Evolutionary conservation across 2,797 vertebrate genomes (phyloP).

Genomic region (Helicolenus hilgendorfi): DNA sequence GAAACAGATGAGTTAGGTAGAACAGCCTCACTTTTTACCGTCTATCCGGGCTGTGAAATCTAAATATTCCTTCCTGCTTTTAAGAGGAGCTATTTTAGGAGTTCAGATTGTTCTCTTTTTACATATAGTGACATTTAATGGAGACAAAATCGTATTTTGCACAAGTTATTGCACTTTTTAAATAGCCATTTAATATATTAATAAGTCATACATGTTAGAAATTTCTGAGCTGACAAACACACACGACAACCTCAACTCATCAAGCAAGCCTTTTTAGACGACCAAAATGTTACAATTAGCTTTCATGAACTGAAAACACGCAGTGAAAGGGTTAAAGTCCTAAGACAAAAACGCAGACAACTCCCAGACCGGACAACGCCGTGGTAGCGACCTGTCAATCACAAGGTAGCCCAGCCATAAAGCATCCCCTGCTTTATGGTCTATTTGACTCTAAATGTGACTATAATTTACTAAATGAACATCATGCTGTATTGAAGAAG

Average conservation of each 20-base stretch:
- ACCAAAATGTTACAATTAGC: too few relatives aligned
- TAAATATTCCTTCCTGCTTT: conserved; percentile 37
- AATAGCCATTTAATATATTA: background rate
- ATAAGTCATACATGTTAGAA: background rate
- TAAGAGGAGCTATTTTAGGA: conserved; percentile 21
- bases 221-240: background rate
- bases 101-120: background rate
- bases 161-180: background rate
- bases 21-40: background rate
- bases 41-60: background rate
- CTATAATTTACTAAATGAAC: too few relatives aligned
- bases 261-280: background rate
- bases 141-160: background rate
- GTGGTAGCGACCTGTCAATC: too few relatives aligned
- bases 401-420: too few relatives aligned
- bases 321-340: too few relatives aligned
- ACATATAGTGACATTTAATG: background rate
- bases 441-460: too few relatives aligned
- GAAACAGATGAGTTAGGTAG: conserved; percentile 33
- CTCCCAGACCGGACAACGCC: too few relatives aligned
- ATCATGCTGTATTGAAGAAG: too few relatives aligned
- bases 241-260: background rate
- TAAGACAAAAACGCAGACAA: too few relatives aligned
- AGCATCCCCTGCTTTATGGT: too few relatives aligned
- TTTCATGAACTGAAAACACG: too few relatives aligned